Percentiles rank a stretch among this genome's conserved stretches.
These are phyloP conservation scores for Vespertilio murinus DNA, from an alignment of 2,797 vertebrate species.

Conservation along the genomic window DNA sequence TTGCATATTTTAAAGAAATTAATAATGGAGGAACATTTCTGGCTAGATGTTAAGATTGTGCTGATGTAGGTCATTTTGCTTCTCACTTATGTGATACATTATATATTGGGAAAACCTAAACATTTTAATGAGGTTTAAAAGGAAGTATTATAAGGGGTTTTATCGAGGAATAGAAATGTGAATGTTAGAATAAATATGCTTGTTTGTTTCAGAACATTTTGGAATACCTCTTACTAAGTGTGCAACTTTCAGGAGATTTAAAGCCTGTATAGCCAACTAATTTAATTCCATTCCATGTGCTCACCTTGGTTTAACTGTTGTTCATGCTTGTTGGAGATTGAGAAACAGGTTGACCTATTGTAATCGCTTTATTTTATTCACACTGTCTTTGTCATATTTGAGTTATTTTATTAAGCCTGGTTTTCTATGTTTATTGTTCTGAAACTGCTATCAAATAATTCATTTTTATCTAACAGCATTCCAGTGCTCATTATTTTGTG, in stretches of 20 bases:
- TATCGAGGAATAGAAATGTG: background rate
- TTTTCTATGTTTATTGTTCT: constrained; percentile 45
- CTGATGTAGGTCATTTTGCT: background rate
- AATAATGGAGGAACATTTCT: background rate
- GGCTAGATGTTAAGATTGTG: background rate
- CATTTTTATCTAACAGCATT: constrained; percentile 15
- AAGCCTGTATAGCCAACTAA: background rate
- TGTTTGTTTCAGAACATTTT: background rate
- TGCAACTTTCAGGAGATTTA: background rate
- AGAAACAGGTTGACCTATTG: background rate
- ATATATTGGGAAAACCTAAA: background rate
- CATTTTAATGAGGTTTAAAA: background rate
- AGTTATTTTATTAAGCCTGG: constrained; percentile 22
- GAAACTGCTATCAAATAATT: constrained; percentile 16
- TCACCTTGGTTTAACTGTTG: background rate
- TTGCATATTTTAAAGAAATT: background rate
- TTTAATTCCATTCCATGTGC: background rate
- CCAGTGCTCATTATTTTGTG: background rate
- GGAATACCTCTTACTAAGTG: background rate
- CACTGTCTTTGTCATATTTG: background rate
- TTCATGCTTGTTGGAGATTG: background rate
- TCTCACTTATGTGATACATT: background rate
- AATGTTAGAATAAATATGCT: background rate
- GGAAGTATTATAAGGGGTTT: background rate
- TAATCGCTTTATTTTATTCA: constrained; percentile 20